Evolutionary conservation across 2,113 vertebrate species (phyloP), one percentile per base, ranked within the genome.

Genomic region (Perognathus longimembris): DNA sequence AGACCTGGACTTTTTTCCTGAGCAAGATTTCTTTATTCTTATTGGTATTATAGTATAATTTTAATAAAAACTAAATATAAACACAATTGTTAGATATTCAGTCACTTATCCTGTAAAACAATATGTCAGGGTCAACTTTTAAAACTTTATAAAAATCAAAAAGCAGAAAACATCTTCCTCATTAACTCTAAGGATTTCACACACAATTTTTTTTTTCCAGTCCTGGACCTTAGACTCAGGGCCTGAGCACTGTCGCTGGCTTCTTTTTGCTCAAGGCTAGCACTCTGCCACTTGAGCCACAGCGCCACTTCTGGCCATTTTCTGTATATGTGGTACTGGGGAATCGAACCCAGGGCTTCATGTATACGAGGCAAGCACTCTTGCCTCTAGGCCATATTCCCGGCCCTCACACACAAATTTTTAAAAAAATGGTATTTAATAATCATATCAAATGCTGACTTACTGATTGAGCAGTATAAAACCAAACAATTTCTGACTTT

Each of bases 1-100:
- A n/a, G n/a, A n/a, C n/a, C n/a, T n/a, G n/a, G n/a, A n/a, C n/a
- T n/a, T n/a, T n/a, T n/a, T n/a, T n/a, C n/a, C n/a, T n/a, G n/a
- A n/a, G n/a, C n/a, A n/a, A n/a, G n/a, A n/a, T n/a, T n/a, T n/a
- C n/a, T n/a, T n/a, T n/a, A n/a, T n/a, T n/a, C n/a, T 98, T 97
- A 97, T 96, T 98, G 85, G 30, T 87, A 95, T 70, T 61, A 87
- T 64, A 70, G 30, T 93, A 79, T 85, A 88, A 69, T 83, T 71
- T 91, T 88, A 95, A 80, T 80, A 95, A 34, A 97, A 89, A 24
- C 26, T 83, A 91, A 78, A 96, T 32, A 77, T 0, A 36, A 87
- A 50, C 14, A 92, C 75, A 95, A 75, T 70, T 67, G 26, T 75
- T 61, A 83, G n/a, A 80, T 67, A 71, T 24, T 45, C 36, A 77